Evolutionary conservation across 2,113 vertebrate species (phyloP).

Genomic region (Microtus richardsoni): DNA sequence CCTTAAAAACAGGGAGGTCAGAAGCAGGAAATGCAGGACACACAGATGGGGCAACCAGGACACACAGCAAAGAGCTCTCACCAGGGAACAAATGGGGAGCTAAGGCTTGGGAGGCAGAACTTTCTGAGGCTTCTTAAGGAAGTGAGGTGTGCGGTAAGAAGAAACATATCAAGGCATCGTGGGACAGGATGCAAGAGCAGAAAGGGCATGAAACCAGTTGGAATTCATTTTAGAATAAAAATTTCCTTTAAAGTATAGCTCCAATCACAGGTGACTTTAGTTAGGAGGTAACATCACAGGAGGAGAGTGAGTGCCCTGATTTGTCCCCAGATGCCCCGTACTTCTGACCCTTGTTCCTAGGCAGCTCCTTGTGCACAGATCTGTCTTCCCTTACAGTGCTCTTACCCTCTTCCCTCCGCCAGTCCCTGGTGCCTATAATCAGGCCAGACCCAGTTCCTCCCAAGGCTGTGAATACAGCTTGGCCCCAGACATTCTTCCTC

Average conservation of each 20-base stretch:
- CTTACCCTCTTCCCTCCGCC: neutral
- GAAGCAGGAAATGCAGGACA: neutral
- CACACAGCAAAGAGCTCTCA: neutral
- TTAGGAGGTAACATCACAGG: neutral
- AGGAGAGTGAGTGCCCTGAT: neutral
- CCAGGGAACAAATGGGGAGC: neutral
- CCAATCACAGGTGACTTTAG: neutral
- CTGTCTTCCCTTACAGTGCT: neutral
- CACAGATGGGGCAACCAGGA: neutral
- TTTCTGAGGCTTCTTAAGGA: neutral
- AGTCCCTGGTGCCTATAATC: neutral
- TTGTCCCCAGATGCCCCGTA: accelerated
- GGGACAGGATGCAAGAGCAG: too few species aligned
- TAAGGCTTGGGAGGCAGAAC: neutral
- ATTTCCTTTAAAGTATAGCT: neutral
- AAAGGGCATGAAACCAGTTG: neutral
- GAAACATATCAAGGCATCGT: neutral
- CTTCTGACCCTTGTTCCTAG: neutral
- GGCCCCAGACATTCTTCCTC: neutral
- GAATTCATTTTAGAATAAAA: conserved; percentile 4
- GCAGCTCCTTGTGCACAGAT: too few species aligned
- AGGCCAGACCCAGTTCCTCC: neutral
- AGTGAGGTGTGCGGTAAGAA: neutral
- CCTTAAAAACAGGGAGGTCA: neutral
- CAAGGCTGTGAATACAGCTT: neutral